Evolutionary conservation across 1,140 invertebrate genomes (phyloP), one percentile per base, ranked within the genome.

Genomic region (Rhyacophila brunnea): DNA sequence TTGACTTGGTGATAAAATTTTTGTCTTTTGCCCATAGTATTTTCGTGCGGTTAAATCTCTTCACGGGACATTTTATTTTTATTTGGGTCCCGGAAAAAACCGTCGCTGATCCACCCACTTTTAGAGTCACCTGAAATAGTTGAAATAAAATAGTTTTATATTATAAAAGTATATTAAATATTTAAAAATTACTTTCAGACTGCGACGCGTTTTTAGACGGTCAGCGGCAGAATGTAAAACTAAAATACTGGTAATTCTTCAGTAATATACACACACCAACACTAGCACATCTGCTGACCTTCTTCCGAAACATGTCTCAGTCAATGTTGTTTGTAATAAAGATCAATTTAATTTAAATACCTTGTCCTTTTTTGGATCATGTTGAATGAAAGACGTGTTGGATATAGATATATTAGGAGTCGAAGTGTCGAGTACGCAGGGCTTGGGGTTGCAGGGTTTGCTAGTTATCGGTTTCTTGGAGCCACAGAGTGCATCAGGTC

Each of bases 31-130:
- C 85, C 91, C 92, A 93, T 65, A 85, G 80, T 55, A 94, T 91
- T 71, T 87, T 89, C 68, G 82, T 91, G 70, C 80, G 86, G 83
- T 84, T 89, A 67, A 84, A 87, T 34, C 85, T 85, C 68, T 92
- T 91, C 6, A 93, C 91, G 0, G 92, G 92, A 70, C 93, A 96
- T 69, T 92, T 90, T 58, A 96, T 92, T 74, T 93, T 94, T 43
- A 96, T 82, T 67, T 88, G 88, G 0, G 91, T 92, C 35, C 92
- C 92, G 64, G 87, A 84, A 74, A 90, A 94, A 28, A 96, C 86
- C 0, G 87, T 87, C 0, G 92, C 93, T 5, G 85, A 85, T 0
- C 92, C 92, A 0, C 91, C 92, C 6, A 95, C 88, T 72, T 90
- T 92, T 0, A 94, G 74, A 1, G 85, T 86, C 15, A 87, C 81